phyloP scores from a whole-genome alignment of 1,140 invertebrate species.

The Eulimnadia texana region DNA sequence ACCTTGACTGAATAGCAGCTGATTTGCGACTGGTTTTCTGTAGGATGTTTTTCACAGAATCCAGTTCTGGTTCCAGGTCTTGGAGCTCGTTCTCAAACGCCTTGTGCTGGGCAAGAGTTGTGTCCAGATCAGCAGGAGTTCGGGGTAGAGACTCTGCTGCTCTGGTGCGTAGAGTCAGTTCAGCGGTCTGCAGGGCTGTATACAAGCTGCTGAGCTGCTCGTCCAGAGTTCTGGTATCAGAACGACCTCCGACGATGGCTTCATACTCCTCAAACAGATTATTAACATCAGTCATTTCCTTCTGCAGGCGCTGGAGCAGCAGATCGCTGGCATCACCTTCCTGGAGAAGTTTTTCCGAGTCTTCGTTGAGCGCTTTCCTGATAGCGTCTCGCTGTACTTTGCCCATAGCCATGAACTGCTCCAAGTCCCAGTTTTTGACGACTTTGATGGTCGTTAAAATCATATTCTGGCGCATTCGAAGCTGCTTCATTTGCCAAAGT shows the following conservation, averaged over 20 bases:
- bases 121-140: conserved; percentile 69
- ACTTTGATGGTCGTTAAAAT: conserved; percentile 96
- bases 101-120: conserved; percentile 72
- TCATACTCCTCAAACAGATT: conserved; percentile 88
- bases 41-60: conserved; percentile 66
- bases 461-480: conserved; percentile 89
- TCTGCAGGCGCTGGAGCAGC: conserved; percentile 62
- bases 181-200: conserved; percentile 64
- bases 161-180: conserved; percentile 61
- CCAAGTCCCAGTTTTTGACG: conserved; percentile 87
- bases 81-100: conserved; percentile 61
- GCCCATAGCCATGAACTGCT: conserved; percentile 84
- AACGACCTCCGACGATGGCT: conserved; percentile 43
- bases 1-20: conserved; percentile 65
- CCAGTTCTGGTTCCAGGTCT: conserved; percentile 56
- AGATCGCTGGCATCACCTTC: conserved; percentile 89
- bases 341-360: conserved; percentile 82
- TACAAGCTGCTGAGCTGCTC: conserved; percentile 63
- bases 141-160: conserved; percentile 62
- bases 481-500: conserved; percentile 89
- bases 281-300: conserved; percentile 92
- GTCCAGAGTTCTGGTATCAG: conserved; percentile 41
- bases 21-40: conserved; percentile 68
- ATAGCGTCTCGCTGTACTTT: conserved; percentile 88
- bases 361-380: conserved; percentile 84